phyloP scores from a whole-genome alignment of 1,140 invertebrate genomes.

The Papilio glaucus region DNA sequence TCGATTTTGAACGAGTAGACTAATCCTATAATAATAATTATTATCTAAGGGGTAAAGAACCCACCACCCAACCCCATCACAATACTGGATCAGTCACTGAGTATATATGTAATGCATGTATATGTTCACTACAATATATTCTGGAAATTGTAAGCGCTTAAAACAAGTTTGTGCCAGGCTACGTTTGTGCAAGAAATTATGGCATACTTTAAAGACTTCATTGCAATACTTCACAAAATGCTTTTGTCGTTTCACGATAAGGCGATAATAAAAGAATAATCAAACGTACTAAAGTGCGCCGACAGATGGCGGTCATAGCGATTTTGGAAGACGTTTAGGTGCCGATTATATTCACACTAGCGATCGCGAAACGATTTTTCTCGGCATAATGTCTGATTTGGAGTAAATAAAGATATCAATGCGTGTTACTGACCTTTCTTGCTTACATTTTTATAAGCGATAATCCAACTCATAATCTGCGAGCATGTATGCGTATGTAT shows the following conservation, averaged over 20 bases:
- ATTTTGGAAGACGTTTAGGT: not conserved
- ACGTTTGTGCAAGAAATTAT: not conserved
- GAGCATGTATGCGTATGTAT: no score
- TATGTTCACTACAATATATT: no score
- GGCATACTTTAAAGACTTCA: not conserved
- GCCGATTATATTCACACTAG: constrained; percentile 4
- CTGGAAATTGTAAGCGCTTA: not conserved
- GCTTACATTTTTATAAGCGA: not conserved
- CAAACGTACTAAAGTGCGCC: constrained; percentile 9
- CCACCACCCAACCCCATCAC: no score
- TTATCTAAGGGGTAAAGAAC: no score
- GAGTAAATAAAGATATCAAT: not conserved
- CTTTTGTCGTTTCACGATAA: constrained; percentile 19
- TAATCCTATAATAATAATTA: no score
- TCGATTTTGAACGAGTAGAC: no score
- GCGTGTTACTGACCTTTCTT: not conserved
- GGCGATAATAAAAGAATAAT: constrained; percentile 11
- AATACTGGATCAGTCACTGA: no score
- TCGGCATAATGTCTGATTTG: not conserved
- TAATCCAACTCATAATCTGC: no score
- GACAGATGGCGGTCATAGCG: not conserved
- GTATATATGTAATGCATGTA: no score
- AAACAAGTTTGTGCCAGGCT: not conserved
- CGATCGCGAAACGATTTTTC: not conserved
- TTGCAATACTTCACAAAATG: not conserved